phyloP scores from a whole-genome alignment of 2,113 vertebrate species.

The Cinclus mexicanus region DNA sequence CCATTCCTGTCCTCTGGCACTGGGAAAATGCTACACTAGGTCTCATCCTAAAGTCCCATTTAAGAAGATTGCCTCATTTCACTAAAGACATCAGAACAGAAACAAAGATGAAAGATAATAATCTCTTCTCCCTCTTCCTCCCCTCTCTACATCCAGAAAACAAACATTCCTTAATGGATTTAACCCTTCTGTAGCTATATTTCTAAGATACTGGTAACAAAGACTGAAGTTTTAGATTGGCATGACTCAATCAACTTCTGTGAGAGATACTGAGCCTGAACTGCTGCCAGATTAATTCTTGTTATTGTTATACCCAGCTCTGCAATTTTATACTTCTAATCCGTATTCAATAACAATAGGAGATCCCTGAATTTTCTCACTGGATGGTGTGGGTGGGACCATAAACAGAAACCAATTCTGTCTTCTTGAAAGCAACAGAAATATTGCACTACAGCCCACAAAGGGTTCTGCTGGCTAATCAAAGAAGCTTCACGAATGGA shows the following conservation, averaged over 20 bases:
- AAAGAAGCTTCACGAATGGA: neutral
- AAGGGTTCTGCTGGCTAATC: neutral
- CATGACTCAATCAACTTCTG: neutral
- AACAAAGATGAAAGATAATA: neutral
- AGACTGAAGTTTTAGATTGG: neutral
- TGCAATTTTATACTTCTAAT: neutral
- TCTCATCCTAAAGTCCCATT: neutral
- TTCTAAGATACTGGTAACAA: neutral
- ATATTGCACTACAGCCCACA: neutral
- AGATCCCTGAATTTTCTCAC: neutral
- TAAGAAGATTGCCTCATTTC: neutral
- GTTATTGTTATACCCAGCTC: neutral
- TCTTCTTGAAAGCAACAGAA: neutral
- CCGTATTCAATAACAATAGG: neutral
- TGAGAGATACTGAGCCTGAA: neutral
- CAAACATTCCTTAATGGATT: neutral
- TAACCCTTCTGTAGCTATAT: neutral
- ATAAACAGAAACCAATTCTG: neutral
- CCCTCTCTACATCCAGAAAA: neutral
- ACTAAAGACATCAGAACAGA: neutral
- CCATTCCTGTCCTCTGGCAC: fast-evolving
- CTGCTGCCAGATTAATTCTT: neutral
- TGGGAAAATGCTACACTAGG: neutral
- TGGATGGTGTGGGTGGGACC: neutral
- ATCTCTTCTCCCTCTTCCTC: neutral